These are phyloP conservation scores for Lymantria monacha DNA, from an alignment of 2,888 invertebrate genomes.

Conservation along the genomic window DNA sequence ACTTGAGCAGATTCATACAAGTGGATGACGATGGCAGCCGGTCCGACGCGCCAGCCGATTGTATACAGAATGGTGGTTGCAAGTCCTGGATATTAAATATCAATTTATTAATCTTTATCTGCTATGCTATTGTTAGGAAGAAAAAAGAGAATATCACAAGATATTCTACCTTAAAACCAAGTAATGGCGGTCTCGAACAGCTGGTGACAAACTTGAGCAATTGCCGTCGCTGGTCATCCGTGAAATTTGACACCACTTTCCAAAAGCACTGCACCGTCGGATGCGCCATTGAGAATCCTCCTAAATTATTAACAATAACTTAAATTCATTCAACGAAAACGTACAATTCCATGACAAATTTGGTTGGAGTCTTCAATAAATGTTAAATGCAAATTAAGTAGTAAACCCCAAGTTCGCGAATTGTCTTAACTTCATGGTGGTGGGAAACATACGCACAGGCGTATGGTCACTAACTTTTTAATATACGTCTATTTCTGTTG, in stretches of 20 bases:
- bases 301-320: constrained; percentile 65
- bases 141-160: too few species aligned
- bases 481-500: too few species aligned
- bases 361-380: too few species aligned
- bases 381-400: too few species aligned
- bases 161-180: constrained; percentile 99
- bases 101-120: too few species aligned
- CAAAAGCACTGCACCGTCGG: constrained; percentile 94
- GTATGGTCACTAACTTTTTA: too few species aligned
- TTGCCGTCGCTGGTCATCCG: constrained; percentile 91
- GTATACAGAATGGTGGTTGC: constrained; percentile 97
- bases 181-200: constrained; percentile 96
- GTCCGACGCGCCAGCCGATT: constrained; percentile 94
- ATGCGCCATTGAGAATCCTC: constrained; percentile 92
- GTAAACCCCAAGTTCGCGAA: background rate
- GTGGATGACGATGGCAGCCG: constrained; percentile 98
- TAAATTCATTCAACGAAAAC: too few species aligned
- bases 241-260: constrained; percentile 92
- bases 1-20: constrained; percentile 98
- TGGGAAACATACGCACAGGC: too few species aligned
- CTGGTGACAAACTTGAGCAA: constrained; percentile 98
- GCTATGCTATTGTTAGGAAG: too few species aligned
- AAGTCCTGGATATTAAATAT: constrained; percentile 85
- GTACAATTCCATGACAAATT: too few species aligned
- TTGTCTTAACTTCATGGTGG: too few species aligned